A percentile compares a stretch with the other conserved stretches of the same genome.
These are phyloP conservation scores for Orchestia grillus DNA, from an alignment of 1,140 invertebrate species.

Conservation along the genomic window DNA sequence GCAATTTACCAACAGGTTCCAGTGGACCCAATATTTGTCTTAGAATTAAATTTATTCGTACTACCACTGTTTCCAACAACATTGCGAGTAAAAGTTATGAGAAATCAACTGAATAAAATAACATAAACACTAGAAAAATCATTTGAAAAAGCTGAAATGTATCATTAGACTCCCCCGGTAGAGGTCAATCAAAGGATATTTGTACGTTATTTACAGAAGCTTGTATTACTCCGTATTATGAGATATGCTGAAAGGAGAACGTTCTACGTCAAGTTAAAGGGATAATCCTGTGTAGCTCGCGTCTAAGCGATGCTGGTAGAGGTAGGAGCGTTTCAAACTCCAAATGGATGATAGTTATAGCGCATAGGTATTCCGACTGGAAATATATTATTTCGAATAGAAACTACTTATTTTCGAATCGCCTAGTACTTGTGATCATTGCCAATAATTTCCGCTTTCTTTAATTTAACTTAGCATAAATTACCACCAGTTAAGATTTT, in stretches of 20 bases:
- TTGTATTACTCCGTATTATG: not conserved
- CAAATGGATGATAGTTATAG: not conserved
- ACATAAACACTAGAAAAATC: no score
- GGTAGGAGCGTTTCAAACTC: not conserved
- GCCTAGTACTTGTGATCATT: not conserved
- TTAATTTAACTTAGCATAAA: not conserved
- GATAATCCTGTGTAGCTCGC: not conserved
- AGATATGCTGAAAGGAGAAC: not conserved
- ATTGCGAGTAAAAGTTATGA: no score
- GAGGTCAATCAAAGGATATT: not conserved
- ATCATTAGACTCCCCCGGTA: no score
- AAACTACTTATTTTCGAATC: not conserved
- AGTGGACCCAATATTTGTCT: no score
- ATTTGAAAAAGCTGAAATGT: no score
- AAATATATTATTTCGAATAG: not conserved
- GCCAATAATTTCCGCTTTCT: not conserved
- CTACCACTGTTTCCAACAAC: no score
- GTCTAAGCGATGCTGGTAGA: not conserved
- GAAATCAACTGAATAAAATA: no score
- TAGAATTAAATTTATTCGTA: no score
- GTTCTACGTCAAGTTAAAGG: not conserved
- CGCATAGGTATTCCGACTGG: not conserved
- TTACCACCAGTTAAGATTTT: not conserved
- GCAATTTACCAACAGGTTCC: no score
- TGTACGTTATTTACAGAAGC: not conserved